Percentiles rank a stretch among this genome's conserved stretches.
Conservation (phyloP, 2,888 invertebrate species). For the Agrochola litura region DNA sequence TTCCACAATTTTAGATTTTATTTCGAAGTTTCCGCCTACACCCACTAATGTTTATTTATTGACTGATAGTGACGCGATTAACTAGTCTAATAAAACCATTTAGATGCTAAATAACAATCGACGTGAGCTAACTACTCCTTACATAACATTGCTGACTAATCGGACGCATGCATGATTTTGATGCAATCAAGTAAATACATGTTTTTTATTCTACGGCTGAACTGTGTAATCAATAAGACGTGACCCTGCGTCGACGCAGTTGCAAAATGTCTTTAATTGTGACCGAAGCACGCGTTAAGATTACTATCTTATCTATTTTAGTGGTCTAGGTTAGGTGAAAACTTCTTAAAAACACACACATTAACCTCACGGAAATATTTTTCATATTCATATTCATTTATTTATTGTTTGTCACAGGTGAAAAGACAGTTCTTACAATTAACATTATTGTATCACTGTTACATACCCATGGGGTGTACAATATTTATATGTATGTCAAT, state of each 20-base stretch:
- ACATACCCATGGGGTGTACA: too few relatives aligned
- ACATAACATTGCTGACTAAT: conserved; percentile 60
- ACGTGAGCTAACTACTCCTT: conserved; percentile 39
- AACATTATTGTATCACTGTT: too few relatives aligned
- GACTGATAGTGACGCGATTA: conserved; percentile 37
- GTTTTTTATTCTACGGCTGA: conserved; percentile 52
- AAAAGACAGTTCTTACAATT: too few relatives aligned
- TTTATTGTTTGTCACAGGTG: too few relatives aligned
- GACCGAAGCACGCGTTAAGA: conserved; percentile 25
- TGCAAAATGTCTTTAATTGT: conserved; percentile 39
- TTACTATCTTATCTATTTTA: conserved; percentile 54
- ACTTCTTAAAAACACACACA: not conserved
- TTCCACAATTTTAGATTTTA: conserved; percentile 23
- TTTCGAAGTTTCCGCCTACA: conserved; percentile 41
- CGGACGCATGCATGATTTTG: conserved; percentile 43
- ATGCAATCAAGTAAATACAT: conserved; percentile 59
- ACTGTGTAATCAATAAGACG: conserved; percentile 56
- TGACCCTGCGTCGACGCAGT: conserved; percentile 38
- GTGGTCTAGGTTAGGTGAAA: conserved; percentile 21
- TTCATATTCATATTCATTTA: too few relatives aligned
- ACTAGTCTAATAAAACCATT: conserved; percentile 46
- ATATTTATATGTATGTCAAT: too few relatives aligned
- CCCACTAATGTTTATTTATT: conserved; percentile 37
- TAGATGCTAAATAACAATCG: conserved; percentile 52
- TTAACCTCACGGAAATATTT: not conserved